Evolutionary conservation across 2,888 invertebrate species (phyloP).

Genomic region (Electrophaes corylata): DNA sequence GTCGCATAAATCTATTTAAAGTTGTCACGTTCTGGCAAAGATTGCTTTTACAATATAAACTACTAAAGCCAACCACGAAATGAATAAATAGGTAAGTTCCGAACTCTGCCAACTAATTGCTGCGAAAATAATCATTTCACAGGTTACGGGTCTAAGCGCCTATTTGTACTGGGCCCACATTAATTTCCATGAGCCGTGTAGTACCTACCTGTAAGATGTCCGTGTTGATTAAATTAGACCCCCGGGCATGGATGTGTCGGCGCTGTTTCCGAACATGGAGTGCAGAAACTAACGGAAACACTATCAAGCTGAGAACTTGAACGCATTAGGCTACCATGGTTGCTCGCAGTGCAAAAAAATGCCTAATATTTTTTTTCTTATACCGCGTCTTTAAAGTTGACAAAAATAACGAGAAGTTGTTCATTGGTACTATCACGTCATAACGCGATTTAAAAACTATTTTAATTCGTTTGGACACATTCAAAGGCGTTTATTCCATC

Average conservation of each 20-base stretch:
- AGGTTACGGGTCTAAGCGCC: constrained; percentile 53
- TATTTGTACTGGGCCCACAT: constrained; percentile 53
- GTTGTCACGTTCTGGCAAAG: background rate
- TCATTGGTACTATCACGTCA: too few species aligned
- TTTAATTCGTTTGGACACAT: too few species aligned
- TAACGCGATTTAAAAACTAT: too few species aligned
- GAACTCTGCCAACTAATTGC: constrained; percentile 47
- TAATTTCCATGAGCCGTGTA: constrained; percentile 54
- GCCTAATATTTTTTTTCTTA: too few species aligned
- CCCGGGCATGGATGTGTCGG: constrained; percentile 32
- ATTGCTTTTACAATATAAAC: background rate
- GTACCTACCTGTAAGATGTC: constrained; percentile 43
- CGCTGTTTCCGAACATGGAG: constrained; percentile 23
- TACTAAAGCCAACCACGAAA: constrained; percentile 13
- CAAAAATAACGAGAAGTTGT: too few species aligned
- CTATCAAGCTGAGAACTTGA: too few species aligned
- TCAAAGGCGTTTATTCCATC: too few species aligned
- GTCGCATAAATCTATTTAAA: too few species aligned
- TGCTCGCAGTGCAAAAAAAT: too few species aligned
- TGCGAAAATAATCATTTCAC: constrained; percentile 57
- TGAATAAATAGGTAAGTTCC: constrained; percentile 34
- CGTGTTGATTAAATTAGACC: constrained; percentile 51
- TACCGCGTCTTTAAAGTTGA: too few species aligned
- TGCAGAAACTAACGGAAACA: background rate
- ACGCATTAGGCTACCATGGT: too few species aligned